phyloP scores from a whole-genome alignment of 2,888 invertebrate genomes.

The Drosophila infuscata region DNA sequence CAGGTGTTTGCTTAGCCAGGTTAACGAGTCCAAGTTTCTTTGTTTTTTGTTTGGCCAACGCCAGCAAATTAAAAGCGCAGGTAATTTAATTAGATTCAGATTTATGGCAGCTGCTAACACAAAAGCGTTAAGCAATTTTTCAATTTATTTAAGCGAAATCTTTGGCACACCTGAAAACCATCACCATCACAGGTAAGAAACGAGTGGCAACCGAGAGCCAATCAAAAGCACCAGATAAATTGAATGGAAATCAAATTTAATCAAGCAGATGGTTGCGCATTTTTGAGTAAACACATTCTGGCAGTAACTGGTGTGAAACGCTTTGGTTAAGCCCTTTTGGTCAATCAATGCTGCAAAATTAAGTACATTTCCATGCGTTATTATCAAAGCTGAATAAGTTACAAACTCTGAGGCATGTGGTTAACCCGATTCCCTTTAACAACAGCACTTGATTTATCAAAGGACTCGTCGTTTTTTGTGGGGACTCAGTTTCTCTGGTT shows the following conservation, averaged over 20 bases:
- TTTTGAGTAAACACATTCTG: conserved; percentile 21
- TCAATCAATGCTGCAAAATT: conserved; percentile 56
- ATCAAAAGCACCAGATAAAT: conserved; percentile 33
- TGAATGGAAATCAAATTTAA: conserved; percentile 59
- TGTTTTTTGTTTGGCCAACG: conserved; percentile 19
- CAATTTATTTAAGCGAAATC: conserved; percentile 72
- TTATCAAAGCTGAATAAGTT: conserved; percentile 42
- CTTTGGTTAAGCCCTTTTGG: conserved; percentile 34
- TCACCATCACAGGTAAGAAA: conserved; percentile 23
- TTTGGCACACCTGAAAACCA: conserved; percentile 39
- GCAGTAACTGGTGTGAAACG: conserved; percentile 8
- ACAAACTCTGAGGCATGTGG: conserved; percentile 54
- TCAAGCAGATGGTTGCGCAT: conserved; percentile 70
- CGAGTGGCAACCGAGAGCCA: conserved; percentile 19
- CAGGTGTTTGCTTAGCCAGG: conserved; percentile 60
- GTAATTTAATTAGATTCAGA: conserved; percentile 66
- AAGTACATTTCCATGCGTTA: conserved; percentile 52
- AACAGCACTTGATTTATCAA: conserved; percentile 37
- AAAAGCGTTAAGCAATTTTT: conserved; percentile 64
- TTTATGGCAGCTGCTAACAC: conserved; percentile 49
- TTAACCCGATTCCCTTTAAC: conserved; percentile 33
- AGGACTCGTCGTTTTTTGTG: conserved; percentile 27
- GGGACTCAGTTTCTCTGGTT: conserved; percentile 42
- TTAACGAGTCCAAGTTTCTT: conserved; percentile 32
- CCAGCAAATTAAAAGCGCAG: conserved; percentile 50